Evolutionary conservation across 2,888 invertebrate species (phyloP), one percentile per base, ranked within the genome.

Genomic region (Stenurella melanura): DNA sequence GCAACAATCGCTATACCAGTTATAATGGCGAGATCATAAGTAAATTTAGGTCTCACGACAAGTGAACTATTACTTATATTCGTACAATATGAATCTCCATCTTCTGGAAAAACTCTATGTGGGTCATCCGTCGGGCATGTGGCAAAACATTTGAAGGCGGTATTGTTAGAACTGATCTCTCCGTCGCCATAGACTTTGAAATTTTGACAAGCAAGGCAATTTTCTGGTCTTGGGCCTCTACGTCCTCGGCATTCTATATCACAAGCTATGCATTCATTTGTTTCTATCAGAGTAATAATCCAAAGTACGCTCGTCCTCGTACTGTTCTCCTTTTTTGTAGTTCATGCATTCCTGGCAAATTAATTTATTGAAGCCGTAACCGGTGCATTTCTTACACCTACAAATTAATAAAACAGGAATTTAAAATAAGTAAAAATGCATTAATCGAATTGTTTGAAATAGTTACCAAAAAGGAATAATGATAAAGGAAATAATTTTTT

Each of bases 301-400:
- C 0, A 92, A 88, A 0, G 96, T 95, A 86, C 98, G 98, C 86
- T 96, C 95, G 79, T 97, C 95, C 86, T 96, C 97, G 86, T 97
- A 98, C 87, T 97, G 96, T 86, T 96, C 96, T 0, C 95, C 96
- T 76, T 95, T 93, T 85, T 95, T 95, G 88, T 95, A 98, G 74
- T 95, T 95, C 30, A 94, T 93, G 87, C 98, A 98, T 82, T 96
- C 94, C 84, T 94, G 94, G 88, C 98, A 98, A 6, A 96, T 95
- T 86, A 93, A 93, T 83, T 94, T 93, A 84, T 97, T 96, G 83
- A 96, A 95, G 26, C 98, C 97, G 86, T 95, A 97, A 1, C 95
- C 96, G 9, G 94, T 95, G 88, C 98, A 98, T 80, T 94, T 94
- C 81, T 95, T 94, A 88, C 98, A 98, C 57, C 96, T 85, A 79